These are phyloP conservation scores for Sebastes reedi DNA, from an alignment of 2,797 vertebrate species.

Conservation along the genomic window DNA sequence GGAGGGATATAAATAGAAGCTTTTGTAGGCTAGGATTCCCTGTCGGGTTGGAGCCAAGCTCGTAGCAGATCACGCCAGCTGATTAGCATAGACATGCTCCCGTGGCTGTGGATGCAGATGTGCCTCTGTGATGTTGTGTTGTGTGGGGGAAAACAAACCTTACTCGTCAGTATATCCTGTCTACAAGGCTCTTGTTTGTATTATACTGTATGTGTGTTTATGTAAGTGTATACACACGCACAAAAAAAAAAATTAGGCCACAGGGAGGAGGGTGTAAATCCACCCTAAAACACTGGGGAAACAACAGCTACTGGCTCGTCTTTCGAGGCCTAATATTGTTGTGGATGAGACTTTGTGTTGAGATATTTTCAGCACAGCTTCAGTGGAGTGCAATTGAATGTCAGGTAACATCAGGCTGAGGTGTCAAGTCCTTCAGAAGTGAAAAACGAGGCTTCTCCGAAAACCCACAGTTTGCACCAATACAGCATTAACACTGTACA, in stretches of 20 bases:
- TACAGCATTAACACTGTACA: background rate
- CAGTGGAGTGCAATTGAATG: background rate
- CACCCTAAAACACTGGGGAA: background rate
- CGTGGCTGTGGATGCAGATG: constrained; percentile 52
- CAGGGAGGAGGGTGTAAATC: background rate
- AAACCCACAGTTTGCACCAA: background rate
- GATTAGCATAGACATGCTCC: constrained; percentile 65
- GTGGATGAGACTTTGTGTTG: background rate
- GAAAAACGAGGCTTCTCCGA: background rate
- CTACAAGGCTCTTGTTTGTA: background rate
- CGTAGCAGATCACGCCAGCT: constrained; percentile 55
- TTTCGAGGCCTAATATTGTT: background rate
- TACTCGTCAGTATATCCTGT: background rate
- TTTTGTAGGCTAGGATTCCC: constrained; percentile 76
- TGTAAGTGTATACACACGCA: background rate
- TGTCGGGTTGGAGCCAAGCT: constrained; percentile 60
- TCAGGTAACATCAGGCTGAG: background rate
- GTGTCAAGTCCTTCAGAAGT: background rate
- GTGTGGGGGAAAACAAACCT: background rate
- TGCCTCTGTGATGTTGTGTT: constrained; percentile 13
- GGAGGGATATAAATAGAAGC: constrained; percentile 75
- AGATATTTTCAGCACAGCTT: background rate
- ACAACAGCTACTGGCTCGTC: background rate
- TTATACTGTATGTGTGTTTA: background rate
- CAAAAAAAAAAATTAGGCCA: background rate